A percentile compares a stretch with the other conserved stretches of the same genome.
Evolutionary conservation across 1,140 invertebrate genomes (phyloP).

Genomic region (Doryteuthis pealeii): DNA sequence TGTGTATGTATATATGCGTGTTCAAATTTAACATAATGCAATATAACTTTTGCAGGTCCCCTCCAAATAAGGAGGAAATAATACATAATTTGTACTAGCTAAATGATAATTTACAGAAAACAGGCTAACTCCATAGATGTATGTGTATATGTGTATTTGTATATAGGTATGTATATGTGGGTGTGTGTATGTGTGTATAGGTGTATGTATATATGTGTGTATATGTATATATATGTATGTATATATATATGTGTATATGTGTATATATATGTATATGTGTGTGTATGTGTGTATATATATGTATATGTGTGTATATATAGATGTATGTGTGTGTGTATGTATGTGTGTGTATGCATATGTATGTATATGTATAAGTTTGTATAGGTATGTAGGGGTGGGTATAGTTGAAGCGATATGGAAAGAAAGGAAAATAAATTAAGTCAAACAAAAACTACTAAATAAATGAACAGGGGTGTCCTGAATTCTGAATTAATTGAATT

Average conservation of each 20-base stretch:
- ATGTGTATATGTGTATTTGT: not conserved
- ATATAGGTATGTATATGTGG: not conserved
- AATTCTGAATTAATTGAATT: too few species aligned
- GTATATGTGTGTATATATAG: not conserved
- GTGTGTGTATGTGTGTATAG: not conserved
- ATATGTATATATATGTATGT: not conserved
- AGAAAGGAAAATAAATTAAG: too few species aligned
- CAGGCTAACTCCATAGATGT: too few species aligned
- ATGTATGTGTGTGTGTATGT: not conserved
- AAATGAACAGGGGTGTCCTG: too few species aligned
- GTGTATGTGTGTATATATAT: not conserved
- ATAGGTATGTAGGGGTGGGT: too few species aligned
- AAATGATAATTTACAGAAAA: too few species aligned
- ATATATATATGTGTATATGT: not conserved
- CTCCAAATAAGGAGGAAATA: too few species aligned
- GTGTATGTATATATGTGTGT: not conserved
- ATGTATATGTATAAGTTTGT: not conserved
- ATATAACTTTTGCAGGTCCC: too few species aligned
- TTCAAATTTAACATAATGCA: too few species aligned
- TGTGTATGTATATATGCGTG: not conserved
- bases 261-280: not conserved
- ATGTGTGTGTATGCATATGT: not conserved
- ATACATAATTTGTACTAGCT: too few species aligned
- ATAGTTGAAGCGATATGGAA: too few species aligned
- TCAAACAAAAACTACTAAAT: too few species aligned